Evolutionary conservation across 92 coral and sea anemone genomes (phyloP).

Genomic region (Virgularia gustaviana): DNA sequence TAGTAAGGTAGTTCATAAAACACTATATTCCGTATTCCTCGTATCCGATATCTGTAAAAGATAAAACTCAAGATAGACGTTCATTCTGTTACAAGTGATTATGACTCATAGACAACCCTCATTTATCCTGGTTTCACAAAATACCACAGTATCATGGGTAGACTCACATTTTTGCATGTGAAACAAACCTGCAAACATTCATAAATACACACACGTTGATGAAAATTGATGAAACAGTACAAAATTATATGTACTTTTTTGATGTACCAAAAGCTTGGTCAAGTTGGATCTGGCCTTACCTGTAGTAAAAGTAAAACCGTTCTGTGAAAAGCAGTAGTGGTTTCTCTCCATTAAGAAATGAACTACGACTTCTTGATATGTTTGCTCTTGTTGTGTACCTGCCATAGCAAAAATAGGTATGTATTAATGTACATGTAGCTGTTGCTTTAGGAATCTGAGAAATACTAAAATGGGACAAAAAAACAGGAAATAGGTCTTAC

Average conservation of each 20-base stretch:
- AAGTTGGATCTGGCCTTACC: no score
- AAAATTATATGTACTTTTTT: no score
- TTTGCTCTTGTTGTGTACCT: slow-evolving; percentile 77
- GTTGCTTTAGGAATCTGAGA: neutral
- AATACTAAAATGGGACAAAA: neutral
- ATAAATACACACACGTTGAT: no score
- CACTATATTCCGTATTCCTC: slow-evolving; percentile 88
- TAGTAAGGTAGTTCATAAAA: slow-evolving; percentile 90
- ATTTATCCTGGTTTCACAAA: no score
- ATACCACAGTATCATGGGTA: no score
- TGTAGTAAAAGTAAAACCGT: slow-evolving; percentile 87
- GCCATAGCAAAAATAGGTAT: neutral
- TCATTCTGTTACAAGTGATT: no score
- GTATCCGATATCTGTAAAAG: slow-evolving; percentile 68
- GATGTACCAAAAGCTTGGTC: no score
- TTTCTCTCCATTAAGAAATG: slow-evolving; percentile 67
- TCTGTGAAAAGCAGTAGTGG: slow-evolving; percentile 81
- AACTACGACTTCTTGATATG: slow-evolving; percentile 72
- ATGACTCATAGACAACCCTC: no score
- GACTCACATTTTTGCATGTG: neutral
- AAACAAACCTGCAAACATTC: neutral
- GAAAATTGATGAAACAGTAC: no score
- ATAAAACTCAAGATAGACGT: no score
- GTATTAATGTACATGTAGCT: neutral
- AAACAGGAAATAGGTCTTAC: slow-evolving; percentile 71